These are phyloP conservation scores for human (Homo sapiens) DNA, from an alignment of 2,113 vertebrate genomes.

Conservation along the genomic window DNA sequence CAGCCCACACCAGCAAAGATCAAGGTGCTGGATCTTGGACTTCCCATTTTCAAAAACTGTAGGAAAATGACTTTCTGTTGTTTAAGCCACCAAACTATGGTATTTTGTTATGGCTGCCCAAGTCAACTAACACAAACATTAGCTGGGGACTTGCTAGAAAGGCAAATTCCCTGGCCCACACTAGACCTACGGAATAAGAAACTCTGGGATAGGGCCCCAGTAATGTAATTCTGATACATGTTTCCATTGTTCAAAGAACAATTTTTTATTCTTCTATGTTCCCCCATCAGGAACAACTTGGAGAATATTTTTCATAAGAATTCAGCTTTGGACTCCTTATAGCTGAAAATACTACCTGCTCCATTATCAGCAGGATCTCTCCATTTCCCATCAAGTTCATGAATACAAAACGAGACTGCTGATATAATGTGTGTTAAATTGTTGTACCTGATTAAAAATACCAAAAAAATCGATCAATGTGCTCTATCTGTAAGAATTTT, in stretches of 20 bases:
- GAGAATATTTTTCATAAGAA: not conserved
- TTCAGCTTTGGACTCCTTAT: not conserved
- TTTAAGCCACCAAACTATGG: not conserved
- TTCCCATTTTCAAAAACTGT: not conserved
- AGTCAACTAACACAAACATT: not conserved
- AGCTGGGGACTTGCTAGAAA: not conserved
- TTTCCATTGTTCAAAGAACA: not conserved
- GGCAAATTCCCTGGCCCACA: not conserved
- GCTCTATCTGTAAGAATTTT: not conserved
- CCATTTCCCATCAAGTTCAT: not conserved
- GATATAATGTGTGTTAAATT: not conserved
- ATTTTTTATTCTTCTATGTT: not conserved
- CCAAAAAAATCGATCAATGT: not conserved
- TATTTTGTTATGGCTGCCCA: not conserved
- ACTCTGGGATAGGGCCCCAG: not conserved
- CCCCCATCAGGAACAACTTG: not conserved
- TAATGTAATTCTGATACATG: not conserved
- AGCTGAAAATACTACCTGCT: not conserved
- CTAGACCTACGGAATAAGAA: not conserved
- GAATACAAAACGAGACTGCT: slow-evolving; percentile 1
- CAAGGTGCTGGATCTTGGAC: not conserved
- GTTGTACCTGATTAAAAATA: not conserved
- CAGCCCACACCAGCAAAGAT: no score
- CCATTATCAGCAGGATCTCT: not conserved
- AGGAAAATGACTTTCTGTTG: not conserved